Evolutionary conservation across 2,888 invertebrate species (phyloP).

Genomic region (Brenthis hecate): DNA sequence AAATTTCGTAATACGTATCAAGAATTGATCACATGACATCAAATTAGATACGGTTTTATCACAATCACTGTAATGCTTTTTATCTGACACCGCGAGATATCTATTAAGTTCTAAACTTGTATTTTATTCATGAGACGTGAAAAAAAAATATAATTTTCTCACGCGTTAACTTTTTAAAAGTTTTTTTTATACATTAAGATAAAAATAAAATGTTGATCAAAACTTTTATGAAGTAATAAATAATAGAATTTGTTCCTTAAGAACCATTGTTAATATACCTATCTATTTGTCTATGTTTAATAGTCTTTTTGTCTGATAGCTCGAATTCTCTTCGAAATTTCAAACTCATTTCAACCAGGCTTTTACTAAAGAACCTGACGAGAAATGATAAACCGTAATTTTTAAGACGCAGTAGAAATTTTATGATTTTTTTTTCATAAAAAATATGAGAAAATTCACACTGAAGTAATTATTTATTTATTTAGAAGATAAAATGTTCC

Average conservation of each 20-base stretch:
- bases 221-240: slow-evolving; percentile 16
- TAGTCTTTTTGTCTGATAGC: too few relatives aligned
- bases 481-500: too few relatives aligned
- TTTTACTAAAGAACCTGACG: too few relatives aligned
- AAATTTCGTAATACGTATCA: slow-evolving; percentile 18
- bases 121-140: slow-evolving; percentile 18
- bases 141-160: slow-evolving; percentile 20
- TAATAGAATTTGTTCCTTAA: slow-evolving; percentile 9
- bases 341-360: too few relatives aligned
- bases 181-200: slow-evolving; percentile 10
- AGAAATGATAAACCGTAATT: too few relatives aligned
- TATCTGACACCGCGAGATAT: slow-evolving; percentile 22
- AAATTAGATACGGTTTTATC: slow-evolving; percentile 18
- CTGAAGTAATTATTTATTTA: too few relatives aligned
- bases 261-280: background rate
- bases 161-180: slow-evolving; percentile 15
- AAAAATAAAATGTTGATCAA: slow-evolving; percentile 16
- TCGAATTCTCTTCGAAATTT: too few relatives aligned
- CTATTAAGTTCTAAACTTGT: slow-evolving; percentile 15
- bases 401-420: too few relatives aligned
- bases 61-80: slow-evolving; percentile 17
- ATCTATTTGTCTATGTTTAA: too few relatives aligned
- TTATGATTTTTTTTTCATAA: too few relatives aligned
- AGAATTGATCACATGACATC: slow-evolving; percentile 17
- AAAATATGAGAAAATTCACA: too few relatives aligned